Conservation (phyloP, 2,797 vertebrate species). For the Epinephelus awoara region DNA sequence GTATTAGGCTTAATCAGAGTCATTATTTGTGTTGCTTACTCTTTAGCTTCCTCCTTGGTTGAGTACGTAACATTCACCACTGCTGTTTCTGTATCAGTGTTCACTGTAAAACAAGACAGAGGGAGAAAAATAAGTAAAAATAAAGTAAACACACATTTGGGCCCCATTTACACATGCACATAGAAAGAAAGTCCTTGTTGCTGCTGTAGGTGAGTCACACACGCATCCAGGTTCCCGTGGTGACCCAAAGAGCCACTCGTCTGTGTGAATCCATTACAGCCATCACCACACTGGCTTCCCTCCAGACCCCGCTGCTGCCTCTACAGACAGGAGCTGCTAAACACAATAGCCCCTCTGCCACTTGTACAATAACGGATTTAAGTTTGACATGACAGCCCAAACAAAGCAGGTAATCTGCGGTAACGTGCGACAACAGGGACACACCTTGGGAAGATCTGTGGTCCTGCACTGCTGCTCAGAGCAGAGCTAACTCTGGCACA, state of each 20-base stretch:
- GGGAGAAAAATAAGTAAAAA: constrained; percentile 10
- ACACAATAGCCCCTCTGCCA: constrained; percentile 60
- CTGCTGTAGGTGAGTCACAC: constrained; percentile 61
- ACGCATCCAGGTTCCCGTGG: constrained; percentile 60
- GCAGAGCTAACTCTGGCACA: not conserved
- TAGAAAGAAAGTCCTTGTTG: constrained; percentile 37
- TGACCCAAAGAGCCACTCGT: constrained; percentile 70
- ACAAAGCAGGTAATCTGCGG: constrained; percentile 48
- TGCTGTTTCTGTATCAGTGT: constrained; percentile 96
- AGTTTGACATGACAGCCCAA: constrained; percentile 49
- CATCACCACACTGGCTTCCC: constrained; percentile 61
- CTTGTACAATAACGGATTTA: constrained; percentile 61
- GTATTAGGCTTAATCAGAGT: constrained; percentile 12
- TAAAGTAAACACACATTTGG: constrained; percentile 4
- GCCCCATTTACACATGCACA: constrained; percentile 40
- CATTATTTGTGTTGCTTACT: constrained; percentile 84
- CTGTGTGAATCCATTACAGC: constrained; percentile 73
- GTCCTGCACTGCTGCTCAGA: not conserved
- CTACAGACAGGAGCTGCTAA: constrained; percentile 55
- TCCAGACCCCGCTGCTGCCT: constrained; percentile 66
- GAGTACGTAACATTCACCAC: constrained; percentile 96
- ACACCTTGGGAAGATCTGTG: constrained; percentile 33
- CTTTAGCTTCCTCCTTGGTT: constrained; percentile 95
- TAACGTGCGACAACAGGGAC: constrained; percentile 31
- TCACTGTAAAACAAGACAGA: constrained; percentile 85